These are phyloP conservation scores for Bombus haemorrhoidalis DNA, from an alignment of 1,140 invertebrate species.

Conservation along the genomic window DNA sequence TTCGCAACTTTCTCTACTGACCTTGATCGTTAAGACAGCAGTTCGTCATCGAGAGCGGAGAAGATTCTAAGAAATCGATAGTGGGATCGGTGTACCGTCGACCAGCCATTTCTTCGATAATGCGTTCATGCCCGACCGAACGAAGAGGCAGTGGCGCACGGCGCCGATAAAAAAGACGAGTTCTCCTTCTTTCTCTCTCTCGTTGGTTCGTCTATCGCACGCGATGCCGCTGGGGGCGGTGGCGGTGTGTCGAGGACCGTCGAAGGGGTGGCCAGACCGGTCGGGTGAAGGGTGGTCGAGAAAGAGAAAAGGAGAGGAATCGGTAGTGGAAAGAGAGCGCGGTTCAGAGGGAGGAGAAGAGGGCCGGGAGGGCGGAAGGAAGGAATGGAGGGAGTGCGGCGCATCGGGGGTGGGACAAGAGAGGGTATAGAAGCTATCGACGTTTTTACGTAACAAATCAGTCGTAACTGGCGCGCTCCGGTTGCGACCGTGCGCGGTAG, in stretches of 20 bases:
- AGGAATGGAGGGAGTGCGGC: constrained; percentile 51
- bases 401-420: constrained; percentile 65
- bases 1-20: not conserved
- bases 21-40: not conserved
- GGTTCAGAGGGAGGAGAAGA: constrained; percentile 32
- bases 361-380: constrained; percentile 46
- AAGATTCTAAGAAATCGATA: not conserved
- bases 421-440: constrained; percentile 81
- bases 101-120: constrained; percentile 82
- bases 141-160: constrained; percentile 77
- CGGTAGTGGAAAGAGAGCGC: constrained; percentile 48
- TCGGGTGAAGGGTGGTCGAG: constrained; percentile 50
- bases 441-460: constrained; percentile 84
- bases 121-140: constrained; percentile 79
- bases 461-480: constrained; percentile 80
- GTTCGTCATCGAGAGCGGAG: not conserved
- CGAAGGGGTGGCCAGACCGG: constrained; percentile 67
- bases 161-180: constrained; percentile 81
- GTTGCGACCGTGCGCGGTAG: constrained; percentile 78
- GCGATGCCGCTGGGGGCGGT: constrained; percentile 68
- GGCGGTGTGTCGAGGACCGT: constrained; percentile 69
- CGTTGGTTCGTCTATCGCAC: constrained; percentile 69
- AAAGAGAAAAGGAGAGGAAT: constrained; percentile 32
- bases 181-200: constrained; percentile 57
- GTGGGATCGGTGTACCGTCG: constrained; percentile 6